Conservation (phyloP, 2,888 invertebrate genomes). For the Nomada hirtipes region DNA sequence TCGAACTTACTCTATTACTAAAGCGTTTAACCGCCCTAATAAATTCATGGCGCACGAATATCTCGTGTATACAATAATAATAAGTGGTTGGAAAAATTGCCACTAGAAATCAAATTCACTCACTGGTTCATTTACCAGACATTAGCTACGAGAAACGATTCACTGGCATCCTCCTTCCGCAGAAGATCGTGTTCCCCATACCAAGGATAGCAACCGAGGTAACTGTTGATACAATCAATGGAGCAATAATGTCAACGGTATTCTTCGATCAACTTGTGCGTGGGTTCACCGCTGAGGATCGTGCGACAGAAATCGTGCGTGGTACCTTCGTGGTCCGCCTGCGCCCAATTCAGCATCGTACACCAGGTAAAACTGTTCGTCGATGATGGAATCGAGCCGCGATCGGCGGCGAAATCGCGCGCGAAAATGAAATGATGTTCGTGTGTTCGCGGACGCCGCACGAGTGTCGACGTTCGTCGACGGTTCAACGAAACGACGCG, state of each 20-base stretch:
- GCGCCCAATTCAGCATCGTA: slow-evolving; percentile 11
- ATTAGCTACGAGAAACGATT: not conserved
- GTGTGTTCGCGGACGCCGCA: slow-evolving; percentile 54
- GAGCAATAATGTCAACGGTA: not conserved
- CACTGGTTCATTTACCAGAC: not conserved
- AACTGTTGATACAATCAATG: not conserved
- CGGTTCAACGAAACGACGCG: slow-evolving; percentile 62
- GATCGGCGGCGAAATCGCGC: not conserved
- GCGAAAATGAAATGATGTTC: not conserved
- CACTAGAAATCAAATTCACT: not conserved
- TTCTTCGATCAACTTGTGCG: not conserved
- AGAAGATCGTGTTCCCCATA: not conserved
- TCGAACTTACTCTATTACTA: not conserved
- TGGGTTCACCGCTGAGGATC: not conserved
- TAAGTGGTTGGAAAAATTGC: too few species aligned
- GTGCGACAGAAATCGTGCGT: not conserved
- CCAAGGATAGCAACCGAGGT: not conserved
- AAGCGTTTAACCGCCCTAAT: not conserved
- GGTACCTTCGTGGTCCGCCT: not conserved
- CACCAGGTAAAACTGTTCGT: not conserved
- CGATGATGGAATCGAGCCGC: not conserved
- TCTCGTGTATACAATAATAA: not conserved
- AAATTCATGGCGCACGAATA: not conserved
- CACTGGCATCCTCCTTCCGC: too few species aligned
- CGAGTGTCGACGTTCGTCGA: slow-evolving; percentile 55